Evolutionary conservation across 37 sponge, comb jelly and placozoan genomes (phyloP), one percentile per base, ranked within the genome.

Genomic region (Crambe crambe): DNA sequence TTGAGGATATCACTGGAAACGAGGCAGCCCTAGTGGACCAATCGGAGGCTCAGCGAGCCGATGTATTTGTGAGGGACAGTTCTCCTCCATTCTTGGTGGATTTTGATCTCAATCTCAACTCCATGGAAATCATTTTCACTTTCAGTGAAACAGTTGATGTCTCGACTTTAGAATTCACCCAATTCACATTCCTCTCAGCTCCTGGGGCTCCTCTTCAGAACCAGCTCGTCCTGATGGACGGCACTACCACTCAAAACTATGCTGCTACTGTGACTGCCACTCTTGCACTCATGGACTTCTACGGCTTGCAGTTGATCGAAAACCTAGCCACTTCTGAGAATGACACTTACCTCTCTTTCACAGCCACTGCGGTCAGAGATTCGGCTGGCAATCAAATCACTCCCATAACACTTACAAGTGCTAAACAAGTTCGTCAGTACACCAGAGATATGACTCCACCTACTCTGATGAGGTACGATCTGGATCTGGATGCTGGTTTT

Each of bases 91-190:
- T 59, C 34, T 78, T 96, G 29, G 29, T 64, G 22, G 58, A 79
- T 72, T 96, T 88, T 80, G 78, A 74, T 60, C 68, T 96, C 18
- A 86, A 96, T 63, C 74, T 96, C 76, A 73, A 90, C 58, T 31
- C 32, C 0, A 84, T 79, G 39, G 42, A 43, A 8, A 22, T 96
- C 10, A 57, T 78, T 0, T 75, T 96, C 12, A 73, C 80, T 0
- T 96, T 96, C 71, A 88, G 54, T 74, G 93, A 92, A 40, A 85
- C 91, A 36, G 91, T 96, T 58, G 79, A 86, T 69, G 81, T 84
- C 9, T n/a, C 57, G 17, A 47, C 79, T n/a, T 22, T 94, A 18
- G 34, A 78, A 21, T 71, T 90, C 10, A 77, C 47, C 25, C 65
- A 76, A 27, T 32, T 92, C 51, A 40, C 38, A 5, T 37, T 92